Evolutionary conservation across 2,888 invertebrate species (phyloP).

Genomic region (Reticulitermes lucifugus): DNA sequence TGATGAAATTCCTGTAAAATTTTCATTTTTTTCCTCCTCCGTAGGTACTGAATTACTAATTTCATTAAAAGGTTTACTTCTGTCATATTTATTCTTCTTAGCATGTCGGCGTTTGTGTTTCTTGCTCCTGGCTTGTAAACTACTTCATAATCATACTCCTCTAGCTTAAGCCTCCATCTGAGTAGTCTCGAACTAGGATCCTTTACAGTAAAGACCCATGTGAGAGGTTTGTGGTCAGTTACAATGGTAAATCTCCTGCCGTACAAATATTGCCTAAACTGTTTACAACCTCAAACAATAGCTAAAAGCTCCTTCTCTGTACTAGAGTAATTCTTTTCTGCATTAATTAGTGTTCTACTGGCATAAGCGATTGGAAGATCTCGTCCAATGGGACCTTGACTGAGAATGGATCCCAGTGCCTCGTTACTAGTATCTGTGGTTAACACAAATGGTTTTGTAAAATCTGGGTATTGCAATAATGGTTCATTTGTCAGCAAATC

Average conservation of each 20-base stretch:
- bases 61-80: background rate
- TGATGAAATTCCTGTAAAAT: conserved; percentile 8
- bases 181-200: conserved; percentile 35
- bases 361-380: conserved; percentile 47
- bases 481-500: background rate
- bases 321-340: conserved; percentile 39
- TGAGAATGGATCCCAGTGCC: conserved; percentile 41
- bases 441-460: background rate
- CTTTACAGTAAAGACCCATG: conserved; percentile 38
- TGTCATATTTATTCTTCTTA: background rate
- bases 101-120: conserved; percentile 39
- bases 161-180: conserved; percentile 42
- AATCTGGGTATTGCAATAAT: conserved; percentile 33
- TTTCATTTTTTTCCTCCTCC: background rate
- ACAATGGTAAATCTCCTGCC: conserved; percentile 49
- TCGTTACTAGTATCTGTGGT: conserved; percentile 43
- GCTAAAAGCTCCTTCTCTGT: conserved; percentile 49
- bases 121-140: conserved; percentile 37
- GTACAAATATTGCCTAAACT: conserved; percentile 46
- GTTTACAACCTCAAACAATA: conserved; percentile 44
- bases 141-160: conserved; percentile 45
- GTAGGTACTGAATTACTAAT: background rate
- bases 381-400: conserved; percentile 34
- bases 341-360: conserved; percentile 40
- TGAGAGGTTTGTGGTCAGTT: conserved; percentile 42